A percentile compares a stretch with the other conserved stretches of the same genome.
phyloP scores from a whole-genome alignment of 2,797 vertebrate genomes.

The Fratercula arctica region DNA sequence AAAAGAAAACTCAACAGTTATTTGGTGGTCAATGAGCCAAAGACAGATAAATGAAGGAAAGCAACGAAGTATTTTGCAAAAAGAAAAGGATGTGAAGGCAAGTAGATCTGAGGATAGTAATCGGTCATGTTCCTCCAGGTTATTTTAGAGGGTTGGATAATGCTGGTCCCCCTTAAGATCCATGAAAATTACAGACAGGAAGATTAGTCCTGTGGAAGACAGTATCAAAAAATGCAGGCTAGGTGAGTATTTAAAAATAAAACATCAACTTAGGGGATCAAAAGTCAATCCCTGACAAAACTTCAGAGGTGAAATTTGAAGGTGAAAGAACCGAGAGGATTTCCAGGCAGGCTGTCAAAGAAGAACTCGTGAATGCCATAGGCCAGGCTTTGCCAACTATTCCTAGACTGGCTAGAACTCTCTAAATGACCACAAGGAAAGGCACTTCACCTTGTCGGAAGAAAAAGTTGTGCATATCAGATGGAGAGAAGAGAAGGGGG shows the following conservation, averaged over 20 bases:
- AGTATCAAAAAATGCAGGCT: not conserved
- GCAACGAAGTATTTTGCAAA: not conserved
- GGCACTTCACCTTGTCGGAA: not conserved
- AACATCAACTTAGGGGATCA: not conserved
- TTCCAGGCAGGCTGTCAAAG: not conserved
- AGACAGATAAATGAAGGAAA: not conserved
- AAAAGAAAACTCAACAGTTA: not conserved
- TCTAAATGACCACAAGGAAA: not conserved
- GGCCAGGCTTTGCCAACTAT: not conserved
- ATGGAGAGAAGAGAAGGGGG: not conserved
- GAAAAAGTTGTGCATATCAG: not conserved
- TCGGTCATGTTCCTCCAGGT: not conserved
- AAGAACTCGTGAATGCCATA: not conserved
- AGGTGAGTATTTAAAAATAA: not conserved
- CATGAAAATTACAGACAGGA: not conserved
- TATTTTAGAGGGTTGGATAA: not conserved
- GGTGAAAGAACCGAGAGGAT: not conserved
- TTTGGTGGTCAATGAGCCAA: not conserved
- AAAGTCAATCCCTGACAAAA: not conserved
- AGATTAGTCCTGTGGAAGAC: not conserved
- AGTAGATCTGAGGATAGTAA: not conserved
- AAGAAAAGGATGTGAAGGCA: not conserved
- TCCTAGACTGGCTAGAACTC: not conserved
- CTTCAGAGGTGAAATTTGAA: not conserved
- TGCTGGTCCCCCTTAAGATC: not conserved